Base-by-base conservation (phyloP, 2,888 invertebrate genomes). In the Microctonus hyperodae region DNA sequence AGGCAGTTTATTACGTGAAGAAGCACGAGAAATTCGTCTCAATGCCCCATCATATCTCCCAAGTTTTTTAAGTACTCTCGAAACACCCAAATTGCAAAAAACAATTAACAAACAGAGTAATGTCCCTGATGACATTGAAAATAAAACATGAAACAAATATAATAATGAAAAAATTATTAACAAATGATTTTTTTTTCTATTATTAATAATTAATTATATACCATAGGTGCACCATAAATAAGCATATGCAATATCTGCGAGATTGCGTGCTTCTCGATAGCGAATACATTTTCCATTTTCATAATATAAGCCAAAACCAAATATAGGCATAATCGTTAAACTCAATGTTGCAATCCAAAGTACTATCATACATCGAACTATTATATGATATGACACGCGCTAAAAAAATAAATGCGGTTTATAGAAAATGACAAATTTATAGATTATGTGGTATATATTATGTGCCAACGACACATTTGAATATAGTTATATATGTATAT, bases 21-120 rank as follows among this genome's bases (percentile, higher is more conserved):
- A 81, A 9, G 83, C 77, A 69, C 79, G 77, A 10, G 81, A 83
- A 66, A 79, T 78, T 44, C 81, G 77, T 22, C 81, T 75, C 13
- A 83, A 73, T 20, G 75, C 78, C 22, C 79, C 81, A n/a, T 76
- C 74, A 3, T 77, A 76, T 7, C 77, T 76, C 50, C 83, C 82
- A 57, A 91, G 87, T 67, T 87, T 88, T 78, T 88, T 91, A 69
- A 95, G 86, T 35, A 92, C 92, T 70, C 90, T 87, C 69, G 93
- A 92, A 67, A 95, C 94, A 10, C 92, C 91, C 76, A 93, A 84
- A 85, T 95, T 95, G 85, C 94, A 94, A 83, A 90, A 89, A 65
- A 93, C 93, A 78, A 95, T 92, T 68, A 92, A 88, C 44, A 89
- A 75, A 81, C 92, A 92, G 58, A 95, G 87, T 20, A 89, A 77